Evolutionary conservation across 1,140 invertebrate genomes (phyloP).

Genomic region (Calephelis nemesis): DNA sequence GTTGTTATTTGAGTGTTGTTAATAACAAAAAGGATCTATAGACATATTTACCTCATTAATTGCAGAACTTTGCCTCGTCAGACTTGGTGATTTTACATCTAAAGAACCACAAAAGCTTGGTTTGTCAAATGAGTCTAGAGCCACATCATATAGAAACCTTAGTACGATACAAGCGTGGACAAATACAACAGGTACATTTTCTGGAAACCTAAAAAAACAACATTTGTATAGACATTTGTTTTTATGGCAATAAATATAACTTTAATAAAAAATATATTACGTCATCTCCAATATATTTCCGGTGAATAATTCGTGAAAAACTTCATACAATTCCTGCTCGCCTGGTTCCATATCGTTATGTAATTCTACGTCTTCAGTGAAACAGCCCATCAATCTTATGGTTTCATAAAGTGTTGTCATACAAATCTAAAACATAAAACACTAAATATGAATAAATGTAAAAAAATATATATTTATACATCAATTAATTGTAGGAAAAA

Average conservation of each 20-base stretch:
- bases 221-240: not conserved
- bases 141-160: constrained; percentile 93
- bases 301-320: constrained; percentile 86
- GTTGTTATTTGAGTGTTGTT: too few relatives aligned
- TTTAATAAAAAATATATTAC: constrained; percentile 42
- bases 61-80: constrained; percentile 73
- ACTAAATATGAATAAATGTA: not conserved
- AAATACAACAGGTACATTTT: constrained; percentile 84
- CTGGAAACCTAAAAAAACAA: constrained; percentile 76
- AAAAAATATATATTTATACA: too few relatives aligned
- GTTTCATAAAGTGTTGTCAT: constrained; percentile 95
- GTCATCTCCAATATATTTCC: constrained; percentile 84
- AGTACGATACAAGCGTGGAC: constrained; percentile 89
- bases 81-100: constrained; percentile 83
- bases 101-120: constrained; percentile 84
- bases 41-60: constrained; percentile 76
- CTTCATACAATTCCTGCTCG: constrained; percentile 76
- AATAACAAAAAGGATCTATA: not conserved
- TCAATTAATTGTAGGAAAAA: too few relatives aligned
- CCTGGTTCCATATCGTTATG: constrained; percentile 78
- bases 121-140: constrained; percentile 94
- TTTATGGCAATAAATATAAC: not conserved
- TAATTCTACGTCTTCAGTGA: constrained; percentile 79
- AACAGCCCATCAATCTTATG: constrained; percentile 94
- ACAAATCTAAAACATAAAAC: constrained; percentile 84